phyloP scores from a whole-genome alignment of 1,140 invertebrate genomes.

The Cherax quadricarinatus region DNA sequence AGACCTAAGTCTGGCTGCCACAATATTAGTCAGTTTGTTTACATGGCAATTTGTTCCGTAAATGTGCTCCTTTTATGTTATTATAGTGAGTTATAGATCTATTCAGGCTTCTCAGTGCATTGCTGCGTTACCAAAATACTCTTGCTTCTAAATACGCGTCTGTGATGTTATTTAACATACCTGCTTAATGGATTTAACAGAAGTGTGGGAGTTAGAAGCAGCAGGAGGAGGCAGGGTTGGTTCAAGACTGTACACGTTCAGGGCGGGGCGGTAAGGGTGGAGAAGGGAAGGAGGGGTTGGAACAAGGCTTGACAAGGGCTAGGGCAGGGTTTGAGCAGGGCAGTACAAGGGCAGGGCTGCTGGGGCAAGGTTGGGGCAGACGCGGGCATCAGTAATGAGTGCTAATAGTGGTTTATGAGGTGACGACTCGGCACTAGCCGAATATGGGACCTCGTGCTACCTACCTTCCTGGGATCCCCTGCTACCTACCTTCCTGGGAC shows the following conservation, averaged over 20 bases:
- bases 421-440: background rate
- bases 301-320: no score
- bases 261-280: background rate
- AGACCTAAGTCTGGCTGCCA: no score
- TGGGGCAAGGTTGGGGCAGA: background rate
- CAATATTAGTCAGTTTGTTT: no score
- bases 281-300: background rate
- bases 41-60: no score
- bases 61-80: no score
- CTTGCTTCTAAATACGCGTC: no score
- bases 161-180: no score
- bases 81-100: no score
- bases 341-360: background rate
- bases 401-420: conserved; percentile 10
- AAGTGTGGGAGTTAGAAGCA: background rate
- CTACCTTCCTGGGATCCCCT: background rate
- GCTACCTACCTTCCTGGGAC: background rate
- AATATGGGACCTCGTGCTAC: background rate
- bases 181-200: no score
- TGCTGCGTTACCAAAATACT: no score
- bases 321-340: background rate
- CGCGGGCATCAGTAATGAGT: background rate
- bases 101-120: no score
- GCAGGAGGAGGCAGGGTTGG: background rate
- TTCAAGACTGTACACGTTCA: no score